Evolutionary conservation across 2,797 vertebrate species (phyloP).

Genomic region (Knipowitschia caucasica): DNA sequence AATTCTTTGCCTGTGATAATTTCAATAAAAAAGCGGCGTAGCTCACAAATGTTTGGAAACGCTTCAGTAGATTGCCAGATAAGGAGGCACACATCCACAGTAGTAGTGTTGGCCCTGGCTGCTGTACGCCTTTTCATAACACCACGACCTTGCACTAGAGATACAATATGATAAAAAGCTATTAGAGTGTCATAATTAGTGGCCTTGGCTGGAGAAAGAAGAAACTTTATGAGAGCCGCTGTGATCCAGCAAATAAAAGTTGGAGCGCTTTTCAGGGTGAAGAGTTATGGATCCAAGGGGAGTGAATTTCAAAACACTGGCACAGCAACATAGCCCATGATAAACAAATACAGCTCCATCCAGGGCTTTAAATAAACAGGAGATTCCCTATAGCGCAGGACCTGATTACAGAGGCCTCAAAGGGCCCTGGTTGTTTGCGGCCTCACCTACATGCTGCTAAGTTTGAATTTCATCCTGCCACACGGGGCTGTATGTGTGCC

Average conservation of each 20-base stretch:
- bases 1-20: too few relatives aligned
- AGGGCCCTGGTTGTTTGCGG: slow-evolving; percentile 23
- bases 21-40: too few relatives aligned
- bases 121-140: slow-evolving; percentile 33
- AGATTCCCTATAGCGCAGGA: slow-evolving; percentile 18
- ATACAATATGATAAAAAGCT: slow-evolving; percentile 58
- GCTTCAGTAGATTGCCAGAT: too few relatives aligned
- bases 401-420: slow-evolving; percentile 15
- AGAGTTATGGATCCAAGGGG: slow-evolving; percentile 52
- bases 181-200: slow-evolving; percentile 59
- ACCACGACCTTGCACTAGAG: slow-evolving; percentile 31
- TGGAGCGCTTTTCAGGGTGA: slow-evolving; percentile 39
- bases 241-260: slow-evolving; percentile 53
- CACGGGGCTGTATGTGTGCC: slow-evolving; percentile 1
- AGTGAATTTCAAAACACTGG: slow-evolving; percentile 49
- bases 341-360: slow-evolving; percentile 56
- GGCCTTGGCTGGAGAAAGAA: slow-evolving; percentile 32
- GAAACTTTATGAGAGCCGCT: slow-evolving; percentile 48
- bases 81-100: not conserved
- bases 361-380: slow-evolving; percentile 37
- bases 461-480: slow-evolving; percentile 26
- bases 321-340: slow-evolving; percentile 42
- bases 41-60: too few relatives aligned
- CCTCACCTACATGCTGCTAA: slow-evolving; percentile 16
- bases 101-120: slow-evolving; percentile 28